Evolutionary conservation across 2,113 vertebrate species (phyloP), one percentile per base, ranked within the genome.

Genomic region (Hystrix cristata): DNA sequence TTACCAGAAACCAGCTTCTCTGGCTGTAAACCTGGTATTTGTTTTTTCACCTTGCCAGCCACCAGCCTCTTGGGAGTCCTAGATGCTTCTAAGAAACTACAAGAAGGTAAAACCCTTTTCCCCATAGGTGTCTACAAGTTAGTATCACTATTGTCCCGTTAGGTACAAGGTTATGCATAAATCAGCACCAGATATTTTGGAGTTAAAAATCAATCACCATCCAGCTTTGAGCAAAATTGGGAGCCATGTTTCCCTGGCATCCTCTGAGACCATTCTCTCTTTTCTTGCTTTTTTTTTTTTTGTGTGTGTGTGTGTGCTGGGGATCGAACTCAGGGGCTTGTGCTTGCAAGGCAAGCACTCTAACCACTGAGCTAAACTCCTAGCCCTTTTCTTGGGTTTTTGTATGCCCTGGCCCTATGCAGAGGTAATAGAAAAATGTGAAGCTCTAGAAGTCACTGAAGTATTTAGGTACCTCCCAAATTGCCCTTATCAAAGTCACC

Each of bases 131-230:
- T 89, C 67, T 38, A 46, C 46, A 60, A 48, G 74, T 91, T 71
- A 83, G 95, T 69, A 43, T 72, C 53, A 51, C 13, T 60, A 14
- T 51, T 34, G 7, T 95, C 59, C 65, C 55, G 86, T 21, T 46
- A 92, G 91, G 74, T 80, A 19, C 34, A 88, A 74, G 67, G 46
- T 60, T 43, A 82, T 55, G 43, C 74, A 71, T 85, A 95, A 91
- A 92, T 74, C 78, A 87, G 19, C 46, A 88, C 51, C 15, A 31
- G 72, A 84, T 96, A 71, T 19, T 88, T 60, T 46, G 59, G 72
- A 92, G 76, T 90, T 95, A 94, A 90, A 98, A 97, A 86, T 78
- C 59, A 62, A 7, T 82, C 59, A 91, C 62, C 23, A 72, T 38
- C 43, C 55, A 87, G 67, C 93, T 94, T 88, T 82, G 57, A 76